A percentile compares a stretch with the other conserved stretches of the same genome.
Conservation (phyloP, 2,888 invertebrate species). For the Acronicta alni region DNA sequence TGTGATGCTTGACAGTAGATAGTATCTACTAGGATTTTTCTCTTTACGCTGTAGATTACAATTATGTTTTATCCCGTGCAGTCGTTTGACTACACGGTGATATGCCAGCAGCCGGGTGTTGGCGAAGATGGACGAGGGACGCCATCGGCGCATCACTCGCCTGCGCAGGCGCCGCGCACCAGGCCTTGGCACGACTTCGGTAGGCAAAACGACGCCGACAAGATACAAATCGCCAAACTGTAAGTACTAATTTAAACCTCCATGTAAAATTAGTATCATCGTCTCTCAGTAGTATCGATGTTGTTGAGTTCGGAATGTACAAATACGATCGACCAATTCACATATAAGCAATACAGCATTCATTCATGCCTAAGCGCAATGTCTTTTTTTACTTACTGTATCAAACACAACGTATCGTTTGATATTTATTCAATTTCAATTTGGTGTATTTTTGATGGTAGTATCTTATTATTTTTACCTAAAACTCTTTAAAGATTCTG, state of each 20-base stretch:
- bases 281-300: conserved; percentile 11
- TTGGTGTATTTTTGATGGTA: conserved; percentile 1
- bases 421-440: conserved; percentile 17
- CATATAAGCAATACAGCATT: conserved; percentile 53
- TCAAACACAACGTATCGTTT: conserved; percentile 41
- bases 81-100: conserved; percentile 98
- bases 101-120: conserved; percentile 92
- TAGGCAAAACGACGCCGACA: conserved; percentile 97
- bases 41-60: conserved; percentile 5
- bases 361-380: conserved; percentile 44
- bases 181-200: conserved; percentile 98
- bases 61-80: conserved; percentile 72
- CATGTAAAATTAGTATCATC: conserved; percentile 4
- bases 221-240: conserved; percentile 99
- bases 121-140: conserved; percentile 90
- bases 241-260: conserved; percentile 89
- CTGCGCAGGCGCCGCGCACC: conserved; percentile 91
- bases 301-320: conserved; percentile 34
- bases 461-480: conserved; percentile 46
- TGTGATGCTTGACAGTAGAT: not conserved
- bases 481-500: conserved; percentile 36
- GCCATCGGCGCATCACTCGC: conserved; percentile 90
- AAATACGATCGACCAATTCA: conserved; percentile 29
- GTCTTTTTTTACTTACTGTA: conserved; percentile 47
- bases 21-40: not conserved